Base-by-base conservation (phyloP, 2,888 invertebrate genomes). In the Heliconius cydno region DNA sequence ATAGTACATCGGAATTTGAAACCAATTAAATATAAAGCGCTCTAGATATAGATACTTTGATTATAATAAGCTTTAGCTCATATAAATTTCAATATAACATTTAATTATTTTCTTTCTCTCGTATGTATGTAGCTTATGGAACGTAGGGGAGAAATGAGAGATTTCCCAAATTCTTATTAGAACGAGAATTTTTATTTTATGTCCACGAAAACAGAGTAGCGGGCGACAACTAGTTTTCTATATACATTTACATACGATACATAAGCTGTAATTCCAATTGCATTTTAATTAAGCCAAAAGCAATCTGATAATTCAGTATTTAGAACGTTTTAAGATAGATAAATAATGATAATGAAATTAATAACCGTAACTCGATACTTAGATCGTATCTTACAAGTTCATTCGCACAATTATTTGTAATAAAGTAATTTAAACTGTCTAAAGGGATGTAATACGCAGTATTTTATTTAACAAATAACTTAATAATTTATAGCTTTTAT, bases 381-480 rank as follows among this genome's bases (percentile, higher is more conserved):
- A 57, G 72, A 72, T 72, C 34, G 34, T 72, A 72, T 72, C 72
- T 72, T 22, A 72, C 57, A 57, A 22, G 13, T 72, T 34, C 57
- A 65, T 72, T 72, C 52, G 52, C 52, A 57, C 52, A 72, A 72
- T 74, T 74, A 63, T 63, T 25, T 63, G 15, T 41, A 65, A 75
- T 75, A 75, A 63, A 65, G 41, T 65, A n/a, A 65, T 75, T 65
- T 19, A 63, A 38, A 34, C 52, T 72, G 72, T 72, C 57, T 72
- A 72, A 72, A 52, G 30, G 30, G 72, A 57, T 72, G 57, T 72
- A n/a, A 57, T 57, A 57, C 2, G 57, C 15, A 22, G 57, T 57
- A n/a, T 72, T 72, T 72, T 57, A 57, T 57, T 34, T 7, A 72
- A 22, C 6, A 72, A 72, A 72, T 72, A 30, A 2, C 13, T 60